Evolutionary conservation across 2,888 invertebrate genomes (phyloP), one percentile per base, ranked within the genome.

Genomic region (Lymantria monacha): DNA sequence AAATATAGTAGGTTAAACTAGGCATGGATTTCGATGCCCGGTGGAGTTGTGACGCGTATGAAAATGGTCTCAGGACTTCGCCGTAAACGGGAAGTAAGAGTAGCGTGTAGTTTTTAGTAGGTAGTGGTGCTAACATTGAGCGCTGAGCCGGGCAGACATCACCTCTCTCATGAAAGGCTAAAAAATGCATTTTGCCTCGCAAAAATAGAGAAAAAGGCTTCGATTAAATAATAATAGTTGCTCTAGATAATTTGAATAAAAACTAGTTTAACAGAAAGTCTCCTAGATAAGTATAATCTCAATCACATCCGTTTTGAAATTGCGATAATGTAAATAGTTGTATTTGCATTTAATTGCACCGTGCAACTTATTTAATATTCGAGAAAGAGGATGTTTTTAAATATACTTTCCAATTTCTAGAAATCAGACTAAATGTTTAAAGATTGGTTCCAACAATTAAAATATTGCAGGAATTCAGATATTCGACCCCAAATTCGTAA

Each of bases 261-360:
- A 57, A 51, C 61, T 47, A 53, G 47, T 51, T n/a, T 52, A 42
- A 49, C 12, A 40, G 8, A 13, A 22, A 22, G 22, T 63, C 49
- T 54, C 30, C 48, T 12, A 47, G 42, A 59, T 62, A 55, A 48
- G 47, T 49, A 49, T 51, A 54, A 65, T 65, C 53, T 55, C 38
- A 46, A 55, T 46, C 9, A 46, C 36, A 56, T 52, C 51, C 44
- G 53, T 65, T 53, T 55, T 53, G 48, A 57, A 61, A 56, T 52
- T 48, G 50, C 53, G 47, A 48, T 53, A 53, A 53, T 40, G 45
- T 63, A 64, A 61, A 54, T 49, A 57, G 43, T 48, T 55, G 48
- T 51, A 51, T 64, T 65, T 54, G 57, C 48, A 36, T 49, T 49
- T 53, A 48, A 65, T 63, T 63, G 61, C 48, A 42, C 8, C 30